Percentiles rank a stretch among this genome's conserved stretches.
Evolutionary conservation across 1,140 invertebrate species (phyloP).

Genomic region (Leptopilina boulardi): DNA sequence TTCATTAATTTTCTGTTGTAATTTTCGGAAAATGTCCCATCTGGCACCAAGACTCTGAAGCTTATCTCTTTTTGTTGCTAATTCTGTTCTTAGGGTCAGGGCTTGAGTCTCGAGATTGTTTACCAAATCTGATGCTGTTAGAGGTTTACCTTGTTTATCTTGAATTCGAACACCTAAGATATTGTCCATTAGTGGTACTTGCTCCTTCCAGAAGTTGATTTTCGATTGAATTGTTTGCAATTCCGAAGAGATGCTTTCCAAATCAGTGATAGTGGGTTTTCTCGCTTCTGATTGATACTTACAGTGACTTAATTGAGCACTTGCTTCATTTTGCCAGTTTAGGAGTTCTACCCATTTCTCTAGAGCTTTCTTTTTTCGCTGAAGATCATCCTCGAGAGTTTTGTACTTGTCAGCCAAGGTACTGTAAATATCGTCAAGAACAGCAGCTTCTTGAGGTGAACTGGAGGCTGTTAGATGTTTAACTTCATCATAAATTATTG

Average conservation of each 20-base stretch:
- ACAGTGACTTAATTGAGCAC: conserved; percentile 86
- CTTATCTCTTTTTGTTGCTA: conserved; percentile 81
- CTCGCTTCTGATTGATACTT: conserved; percentile 87
- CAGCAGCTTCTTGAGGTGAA: conserved; percentile 82
- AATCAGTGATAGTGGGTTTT: conserved; percentile 81
- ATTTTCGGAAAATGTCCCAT: conserved; percentile 82
- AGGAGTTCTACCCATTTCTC: conserved; percentile 90
- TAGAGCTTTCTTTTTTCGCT: conserved; percentile 84
- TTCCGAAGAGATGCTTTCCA: conserved; percentile 82
- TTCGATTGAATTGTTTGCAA: conserved; percentile 81
- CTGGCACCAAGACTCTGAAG: conserved; percentile 82
- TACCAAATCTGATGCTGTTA: conserved; percentile 82
- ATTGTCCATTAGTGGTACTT: conserved; percentile 82
- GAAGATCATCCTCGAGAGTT: conserved; percentile 84
- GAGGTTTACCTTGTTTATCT: conserved; percentile 81
- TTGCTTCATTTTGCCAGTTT: conserved; percentile 88
- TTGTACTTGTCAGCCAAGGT: conserved; percentile 86
- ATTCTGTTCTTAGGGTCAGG: conserved; percentile 79
- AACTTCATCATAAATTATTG: conserved; percentile 87
- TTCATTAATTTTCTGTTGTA: conserved; percentile 81
- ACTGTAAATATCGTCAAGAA: conserved; percentile 85
- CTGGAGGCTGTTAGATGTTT: conserved; percentile 84
- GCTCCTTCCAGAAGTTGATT: conserved; percentile 82
- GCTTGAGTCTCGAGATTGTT: conserved; percentile 84
- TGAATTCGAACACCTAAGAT: conserved; percentile 81